These are phyloP conservation scores for Ascidia mentula DNA, from an alignment of 23 tunicate genomes.

Conservation along the genomic window DNA sequence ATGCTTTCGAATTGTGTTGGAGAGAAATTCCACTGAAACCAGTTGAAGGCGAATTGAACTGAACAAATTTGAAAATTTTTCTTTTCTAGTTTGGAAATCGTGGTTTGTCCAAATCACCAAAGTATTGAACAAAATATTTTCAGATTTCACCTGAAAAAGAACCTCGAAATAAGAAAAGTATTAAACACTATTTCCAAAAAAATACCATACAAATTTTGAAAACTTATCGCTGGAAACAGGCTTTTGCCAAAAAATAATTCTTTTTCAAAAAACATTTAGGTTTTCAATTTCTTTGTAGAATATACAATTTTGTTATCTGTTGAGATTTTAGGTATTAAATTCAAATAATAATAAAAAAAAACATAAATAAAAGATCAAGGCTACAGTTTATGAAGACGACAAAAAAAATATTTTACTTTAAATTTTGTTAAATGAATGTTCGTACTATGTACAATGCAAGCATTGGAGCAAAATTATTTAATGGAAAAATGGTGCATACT, in stretches of 20 bases:
- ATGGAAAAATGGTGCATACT: too few species aligned
- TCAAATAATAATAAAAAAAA: not conserved
- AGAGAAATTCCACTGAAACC: not conserved
- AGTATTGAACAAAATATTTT: not conserved
- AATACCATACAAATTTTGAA: too few species aligned
- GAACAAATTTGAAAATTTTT: not conserved
- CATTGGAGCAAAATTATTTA: not conserved
- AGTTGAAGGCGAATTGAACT: not conserved
- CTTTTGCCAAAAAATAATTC: too few species aligned
- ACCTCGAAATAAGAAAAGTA: not conserved
- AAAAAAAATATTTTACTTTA: not conserved
- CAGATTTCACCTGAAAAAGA: not conserved
- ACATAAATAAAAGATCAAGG: not conserved
- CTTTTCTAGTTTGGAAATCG: not conserved
- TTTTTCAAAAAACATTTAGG: too few species aligned
- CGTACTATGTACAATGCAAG: not conserved
- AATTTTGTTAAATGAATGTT: not conserved
- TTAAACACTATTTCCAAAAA: too few species aligned
- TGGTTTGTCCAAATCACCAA: conserved; percentile 1
- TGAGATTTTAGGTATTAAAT: not conserved
- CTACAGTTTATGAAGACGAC: not conserved
- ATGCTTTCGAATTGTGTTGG: not conserved
- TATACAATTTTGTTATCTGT: too few species aligned
- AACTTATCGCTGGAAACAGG: not conserved
- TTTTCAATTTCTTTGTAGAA: too few species aligned